These are phyloP conservation scores for Spilogale gracilis DNA, from an alignment of 2,113 vertebrate species.

Conservation along the genomic window DNA sequence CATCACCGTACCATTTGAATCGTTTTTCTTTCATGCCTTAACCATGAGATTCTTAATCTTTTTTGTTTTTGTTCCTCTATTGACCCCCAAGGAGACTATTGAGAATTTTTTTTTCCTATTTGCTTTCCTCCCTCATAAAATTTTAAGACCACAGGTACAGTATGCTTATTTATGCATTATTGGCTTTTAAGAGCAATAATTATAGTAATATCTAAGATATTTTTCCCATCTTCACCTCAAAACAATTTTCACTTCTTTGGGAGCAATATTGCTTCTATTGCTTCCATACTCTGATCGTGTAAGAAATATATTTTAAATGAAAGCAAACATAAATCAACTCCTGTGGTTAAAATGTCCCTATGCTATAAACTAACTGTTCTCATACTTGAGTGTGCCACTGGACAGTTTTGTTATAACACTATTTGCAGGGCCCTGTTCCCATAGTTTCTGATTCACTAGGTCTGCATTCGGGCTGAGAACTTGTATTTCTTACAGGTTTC, in stretches of 20 bases:
- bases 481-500: neutral
- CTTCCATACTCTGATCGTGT: neutral
- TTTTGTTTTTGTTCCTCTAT: neutral
- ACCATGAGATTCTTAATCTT: neutral
- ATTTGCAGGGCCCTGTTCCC: neutral
- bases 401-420: neutral
- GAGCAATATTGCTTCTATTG: neutral
- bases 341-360: neutral
- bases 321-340: neutral
- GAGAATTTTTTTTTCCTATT: neutral
- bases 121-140: neutral
- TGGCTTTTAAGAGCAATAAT: neutral
- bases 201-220: neutral
- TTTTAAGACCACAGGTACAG: neutral
- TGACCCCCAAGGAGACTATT: neutral
- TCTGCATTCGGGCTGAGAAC: neutral
- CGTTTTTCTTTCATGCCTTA: neutral
- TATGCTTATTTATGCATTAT: neutral
- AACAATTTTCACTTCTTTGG: neutral
- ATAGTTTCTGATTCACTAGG: neutral
- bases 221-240: neutral
- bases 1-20: neutral
- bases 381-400: neutral
- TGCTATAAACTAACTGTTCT: neutral
- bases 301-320: conserved; percentile 32